A percentile compares a stretch with the other conserved stretches of the same genome.
phyloP scores from a whole-genome alignment of 2,113 vertebrate genomes.

The Lontra canadensis region DNA sequence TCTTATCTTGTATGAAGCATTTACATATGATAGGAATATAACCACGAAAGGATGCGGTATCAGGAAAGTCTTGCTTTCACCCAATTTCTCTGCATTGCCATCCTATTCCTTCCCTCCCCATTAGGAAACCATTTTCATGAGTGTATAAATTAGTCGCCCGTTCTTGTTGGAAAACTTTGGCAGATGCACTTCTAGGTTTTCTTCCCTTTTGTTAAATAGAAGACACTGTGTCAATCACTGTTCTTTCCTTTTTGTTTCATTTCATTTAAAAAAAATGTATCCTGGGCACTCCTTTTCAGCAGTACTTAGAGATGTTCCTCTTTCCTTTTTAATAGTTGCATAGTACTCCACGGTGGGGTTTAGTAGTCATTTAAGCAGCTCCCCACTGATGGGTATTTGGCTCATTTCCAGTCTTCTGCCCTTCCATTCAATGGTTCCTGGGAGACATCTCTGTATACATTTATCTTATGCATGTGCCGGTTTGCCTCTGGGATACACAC shows the following conservation, averaged over 20 bases:
- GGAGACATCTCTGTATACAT: not conserved
- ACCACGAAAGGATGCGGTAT: not conserved
- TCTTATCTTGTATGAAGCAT: not conserved
- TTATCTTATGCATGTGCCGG: not conserved
- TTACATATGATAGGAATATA: not conserved
- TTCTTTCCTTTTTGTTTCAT: not conserved
- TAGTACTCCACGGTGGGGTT: not conserved
- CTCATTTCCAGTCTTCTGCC: not conserved
- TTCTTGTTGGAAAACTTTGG: not conserved
- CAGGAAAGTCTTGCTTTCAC: not conserved
- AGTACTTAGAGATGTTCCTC: not conserved
- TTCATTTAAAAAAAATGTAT: not conserved
- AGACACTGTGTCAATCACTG: not conserved
- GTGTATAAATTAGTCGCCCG: not conserved
- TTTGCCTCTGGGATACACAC: not conserved
- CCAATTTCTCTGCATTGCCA: fast-evolving
- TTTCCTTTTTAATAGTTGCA: not conserved
- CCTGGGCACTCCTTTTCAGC: not conserved
- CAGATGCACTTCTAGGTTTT: not conserved
- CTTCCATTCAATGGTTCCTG: not conserved
- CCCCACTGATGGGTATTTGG: not conserved
- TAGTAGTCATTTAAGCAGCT: not conserved
- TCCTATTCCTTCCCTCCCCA: not conserved
- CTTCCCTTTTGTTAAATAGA: not conserved
- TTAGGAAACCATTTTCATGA: no score